These are phyloP conservation scores for Anolis carolinensis DNA, from an alignment of 2,113 vertebrate species.

Conservation along the genomic window DNA sequence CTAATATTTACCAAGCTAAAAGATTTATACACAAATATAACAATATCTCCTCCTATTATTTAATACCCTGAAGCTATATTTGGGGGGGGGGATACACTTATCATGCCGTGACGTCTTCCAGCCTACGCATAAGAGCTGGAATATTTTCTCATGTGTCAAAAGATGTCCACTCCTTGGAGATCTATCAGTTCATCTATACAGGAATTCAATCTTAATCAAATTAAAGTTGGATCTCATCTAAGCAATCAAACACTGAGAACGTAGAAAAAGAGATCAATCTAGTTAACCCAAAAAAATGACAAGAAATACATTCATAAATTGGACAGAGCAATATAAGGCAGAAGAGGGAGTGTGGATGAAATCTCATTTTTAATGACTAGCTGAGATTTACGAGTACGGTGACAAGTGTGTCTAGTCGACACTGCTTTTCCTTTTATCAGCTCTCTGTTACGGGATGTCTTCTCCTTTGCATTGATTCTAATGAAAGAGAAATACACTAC, in stretches of 20 bases:
- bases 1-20: conserved; percentile 38
- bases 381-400: no score
- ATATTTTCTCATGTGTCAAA: conserved; percentile 63
- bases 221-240: conserved; percentile 52
- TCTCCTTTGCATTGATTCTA: neutral
- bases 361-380: no score
- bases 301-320: neutral
- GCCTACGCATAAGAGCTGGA: conserved; percentile 72
- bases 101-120: conserved; percentile 67
- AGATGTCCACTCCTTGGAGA: conserved; percentile 67
- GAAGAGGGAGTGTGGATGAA: neutral
- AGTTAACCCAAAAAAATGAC: neutral
- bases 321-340: neutral
- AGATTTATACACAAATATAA: conserved; percentile 45
- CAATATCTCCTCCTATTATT: conserved; percentile 68
- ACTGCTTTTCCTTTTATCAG: neutral
- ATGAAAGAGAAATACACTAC: neutral
- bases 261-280: conserved; percentile 18
- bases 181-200: conserved; percentile 57
- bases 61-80: conserved; percentile 72
- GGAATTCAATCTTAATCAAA: conserved; percentile 71
- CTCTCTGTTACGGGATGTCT: neutral
- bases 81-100: conserved; percentile 66
- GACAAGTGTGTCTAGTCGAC: no score
- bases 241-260: conserved; percentile 46